These are phyloP conservation scores for Australoheros facetus DNA, from an alignment of 2,797 vertebrate genomes.

Conservation along the genomic window DNA sequence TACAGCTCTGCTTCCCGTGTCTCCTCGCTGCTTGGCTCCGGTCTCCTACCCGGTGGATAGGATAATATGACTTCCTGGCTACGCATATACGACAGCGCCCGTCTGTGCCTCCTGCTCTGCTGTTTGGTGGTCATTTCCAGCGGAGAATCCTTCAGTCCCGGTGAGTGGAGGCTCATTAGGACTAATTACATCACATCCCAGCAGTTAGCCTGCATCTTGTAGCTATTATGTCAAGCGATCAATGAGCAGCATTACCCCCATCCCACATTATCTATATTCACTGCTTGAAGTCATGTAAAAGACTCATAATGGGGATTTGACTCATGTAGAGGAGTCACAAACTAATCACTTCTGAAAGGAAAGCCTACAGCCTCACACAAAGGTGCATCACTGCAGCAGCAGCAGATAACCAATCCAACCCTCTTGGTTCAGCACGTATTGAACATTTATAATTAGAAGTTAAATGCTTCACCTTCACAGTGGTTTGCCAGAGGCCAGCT, in stretches of 20 bases:
- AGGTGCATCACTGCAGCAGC: background rate
- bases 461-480: slow-evolving; percentile 25
- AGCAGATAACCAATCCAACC: background rate
- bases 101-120: slow-evolving; percentile 69
- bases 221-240: slow-evolving; percentile 7
- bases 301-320: background rate
- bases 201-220: slow-evolving; percentile 31
- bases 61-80: slow-evolving; percentile 79
- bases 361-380: background rate
- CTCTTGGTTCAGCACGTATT: slow-evolving; percentile 13
- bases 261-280: slow-evolving; percentile 8
- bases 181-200: slow-evolving; percentile 54
- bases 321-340: background rate
- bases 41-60: slow-evolving; percentile 66
- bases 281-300: slow-evolving; percentile 3
- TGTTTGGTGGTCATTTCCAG: slow-evolving; percentile 44
- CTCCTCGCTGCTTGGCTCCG: slow-evolving; percentile 50
- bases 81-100: slow-evolving; percentile 65
- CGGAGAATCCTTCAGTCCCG: slow-evolving; percentile 60
- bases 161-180: slow-evolving; percentile 73
- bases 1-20: slow-evolving; percentile 34
- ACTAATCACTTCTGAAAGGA: background rate
- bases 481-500: slow-evolving; percentile 37
- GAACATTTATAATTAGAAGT: slow-evolving; percentile 41
- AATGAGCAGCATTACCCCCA: slow-evolving; percentile 15